Percentiles rank a stretch among this genome's conserved stretches.
phyloP scores from a whole-genome alignment of 2,888 invertebrate species.

The Phytoseiulus persimilis region DNA sequence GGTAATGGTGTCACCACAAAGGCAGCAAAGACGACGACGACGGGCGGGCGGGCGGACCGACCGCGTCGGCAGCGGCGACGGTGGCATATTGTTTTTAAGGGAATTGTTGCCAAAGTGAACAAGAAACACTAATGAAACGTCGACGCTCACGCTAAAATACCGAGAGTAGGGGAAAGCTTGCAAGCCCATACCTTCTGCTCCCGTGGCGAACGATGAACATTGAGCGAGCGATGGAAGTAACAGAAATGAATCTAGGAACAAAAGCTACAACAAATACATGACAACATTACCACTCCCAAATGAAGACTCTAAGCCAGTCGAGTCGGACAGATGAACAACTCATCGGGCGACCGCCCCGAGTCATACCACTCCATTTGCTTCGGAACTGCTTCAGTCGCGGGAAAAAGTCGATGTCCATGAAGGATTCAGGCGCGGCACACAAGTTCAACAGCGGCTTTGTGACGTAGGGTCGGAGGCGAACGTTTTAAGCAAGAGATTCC shows the following conservation, averaged over 20 bases:
- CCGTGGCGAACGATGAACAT: background rate
- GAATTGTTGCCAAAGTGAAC: constrained; percentile 31
- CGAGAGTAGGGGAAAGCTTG: background rate
- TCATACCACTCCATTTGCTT: too few relatives aligned
- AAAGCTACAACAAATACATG: background rate
- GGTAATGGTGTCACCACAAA: constrained; percentile 32
- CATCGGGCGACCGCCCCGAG: background rate
- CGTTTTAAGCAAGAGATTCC: too few relatives aligned
- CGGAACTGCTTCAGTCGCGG: too few relatives aligned
- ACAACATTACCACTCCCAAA: background rate
- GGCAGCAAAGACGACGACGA: background rate
- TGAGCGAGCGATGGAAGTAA: background rate
- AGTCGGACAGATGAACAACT: background rate
- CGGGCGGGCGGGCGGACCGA: too few relatives aligned
- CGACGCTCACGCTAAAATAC: background rate
- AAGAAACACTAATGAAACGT: background rate
- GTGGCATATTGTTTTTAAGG: constrained; percentile 36
- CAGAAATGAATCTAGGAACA: background rate
- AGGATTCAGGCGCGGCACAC: too few relatives aligned
- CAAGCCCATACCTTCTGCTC: background rate
- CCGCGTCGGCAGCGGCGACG: background rate
- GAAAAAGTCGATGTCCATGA: too few relatives aligned
- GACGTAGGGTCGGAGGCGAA: too few relatives aligned
- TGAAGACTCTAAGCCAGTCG: background rate
- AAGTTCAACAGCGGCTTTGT: too few relatives aligned